Conservation (phyloP, 2,888 invertebrate genomes). For the Drosophila birchii region DNA sequence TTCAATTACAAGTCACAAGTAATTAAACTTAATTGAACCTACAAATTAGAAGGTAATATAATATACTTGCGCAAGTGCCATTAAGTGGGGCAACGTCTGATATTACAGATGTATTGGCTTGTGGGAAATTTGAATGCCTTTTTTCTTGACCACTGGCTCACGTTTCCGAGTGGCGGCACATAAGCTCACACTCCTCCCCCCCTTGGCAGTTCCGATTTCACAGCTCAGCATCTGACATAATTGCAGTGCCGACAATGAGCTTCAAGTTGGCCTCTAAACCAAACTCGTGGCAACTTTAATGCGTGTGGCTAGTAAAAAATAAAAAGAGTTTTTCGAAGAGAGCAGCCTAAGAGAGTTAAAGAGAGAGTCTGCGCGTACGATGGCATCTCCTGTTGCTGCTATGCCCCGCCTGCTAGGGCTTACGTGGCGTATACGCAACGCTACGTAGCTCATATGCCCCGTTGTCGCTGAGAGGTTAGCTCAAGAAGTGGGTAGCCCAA, state of each 20-base stretch:
- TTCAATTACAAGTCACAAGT: slow-evolving; percentile 1
- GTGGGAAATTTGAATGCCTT: slow-evolving; percentile 11
- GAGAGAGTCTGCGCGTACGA: slow-evolving; percentile 42
- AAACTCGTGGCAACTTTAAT: slow-evolving; percentile 53
- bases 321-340: slow-evolving; percentile 55
- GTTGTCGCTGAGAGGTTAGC: slow-evolving; percentile 8
- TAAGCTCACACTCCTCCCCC: slow-evolving; percentile 4
- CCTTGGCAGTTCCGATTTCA: slow-evolving; percentile 38
- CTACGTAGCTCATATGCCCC: slow-evolving; percentile 43
- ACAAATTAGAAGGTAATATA: slow-evolving; percentile 2
- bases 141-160: slow-evolving; percentile 8
- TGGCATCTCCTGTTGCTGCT: slow-evolving; percentile 18
- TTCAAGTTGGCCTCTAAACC: slow-evolving; percentile 24
- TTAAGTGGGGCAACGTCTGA: slow-evolving; percentile 7
- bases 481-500: slow-evolving; percentile 12
- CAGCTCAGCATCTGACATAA: slow-evolving; percentile 52
- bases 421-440: slow-evolving; percentile 56
- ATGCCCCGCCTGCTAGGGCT: slow-evolving; percentile 73
- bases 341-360: slow-evolving; percentile 10
- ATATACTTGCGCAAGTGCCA: slow-evolving; percentile 12
- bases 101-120: background rate
- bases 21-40: slow-evolving; percentile 38
- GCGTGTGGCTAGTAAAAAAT: background rate
- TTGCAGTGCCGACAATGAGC: slow-evolving; percentile 43
- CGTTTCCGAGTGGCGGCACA: slow-evolving; percentile 5